These are phyloP conservation scores for Norana najaformis DNA, from an alignment of 2,888 invertebrate species.

Conservation along the genomic window DNA sequence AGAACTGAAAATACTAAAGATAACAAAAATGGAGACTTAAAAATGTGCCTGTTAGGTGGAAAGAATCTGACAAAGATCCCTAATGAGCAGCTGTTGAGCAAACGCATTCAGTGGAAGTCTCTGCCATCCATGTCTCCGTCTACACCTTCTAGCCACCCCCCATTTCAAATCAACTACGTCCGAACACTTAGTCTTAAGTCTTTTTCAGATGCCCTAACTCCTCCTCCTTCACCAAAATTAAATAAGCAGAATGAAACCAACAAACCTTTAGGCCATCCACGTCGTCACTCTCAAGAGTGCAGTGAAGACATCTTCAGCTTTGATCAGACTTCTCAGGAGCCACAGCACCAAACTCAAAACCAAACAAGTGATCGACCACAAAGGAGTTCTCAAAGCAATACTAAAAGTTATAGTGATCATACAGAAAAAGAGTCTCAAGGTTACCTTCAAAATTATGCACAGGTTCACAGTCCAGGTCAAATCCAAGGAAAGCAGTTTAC, in stretches of 20 bases:
- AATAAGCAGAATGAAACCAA: neutral
- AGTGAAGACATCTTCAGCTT: neutral
- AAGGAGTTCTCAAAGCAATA: neutral
- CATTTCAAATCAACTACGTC: neutral
- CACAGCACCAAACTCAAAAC: constrained; percentile 2
- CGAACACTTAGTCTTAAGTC: constrained; percentile 9
- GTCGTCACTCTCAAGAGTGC: neutral
- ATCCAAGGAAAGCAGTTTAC: neutral
- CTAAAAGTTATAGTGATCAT: neutral
- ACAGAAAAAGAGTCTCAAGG: neutral
- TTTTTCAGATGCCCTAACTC: neutral
- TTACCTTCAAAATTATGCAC: neutral
- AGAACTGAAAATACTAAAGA: neutral
- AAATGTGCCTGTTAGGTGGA: neutral
- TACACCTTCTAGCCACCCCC: neutral
- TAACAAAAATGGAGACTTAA: neutral
- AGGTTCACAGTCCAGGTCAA: too few species aligned
- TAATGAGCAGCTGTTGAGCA: neutral
- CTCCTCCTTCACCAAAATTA: constrained; percentile 15
- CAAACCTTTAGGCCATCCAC: neutral
- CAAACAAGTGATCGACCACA: neutral
- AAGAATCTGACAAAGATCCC: neutral
- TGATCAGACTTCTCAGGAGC: neutral
- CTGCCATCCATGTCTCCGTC: neutral
- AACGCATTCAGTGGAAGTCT: neutral